Base-by-base conservation (phyloP, 92 coral and sea anemone genomes). In the Epizoanthus ramosus region DNA sequence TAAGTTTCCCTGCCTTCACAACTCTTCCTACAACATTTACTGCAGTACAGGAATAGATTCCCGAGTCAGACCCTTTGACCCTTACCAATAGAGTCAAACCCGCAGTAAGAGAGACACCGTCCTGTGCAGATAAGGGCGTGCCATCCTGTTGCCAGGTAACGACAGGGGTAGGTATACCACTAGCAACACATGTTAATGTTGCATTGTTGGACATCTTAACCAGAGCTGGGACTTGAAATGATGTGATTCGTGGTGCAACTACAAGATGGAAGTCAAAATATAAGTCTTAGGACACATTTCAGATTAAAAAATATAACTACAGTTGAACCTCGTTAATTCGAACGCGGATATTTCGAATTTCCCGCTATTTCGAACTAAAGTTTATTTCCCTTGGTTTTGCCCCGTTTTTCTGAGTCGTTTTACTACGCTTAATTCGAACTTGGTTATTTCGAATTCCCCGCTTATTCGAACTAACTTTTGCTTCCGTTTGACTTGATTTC, bases 231-330 rank as follows among this genome's bases (percentile, higher is more conserved):
- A 92, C 92, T 33, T 73, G 43, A 82, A 96, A 86, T 18, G 63
- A 73, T 0, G 84, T 86, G 65, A 96, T 96, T 17, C 23, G 63
- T 74, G 99, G 96, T 23, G 88, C 69, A 39, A 94, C 99, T 96
- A 79, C 22, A 80, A 80, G 68, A 13, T 33, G n/a, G 33, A 88
- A 33, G 35, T 52, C 47, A 81, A 35, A 81, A 31, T 21, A 31
- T 9, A 6, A 13, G 2, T 28, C 31, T 37, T 2, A 82, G 10
- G 33, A 33, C 5, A 2, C 54, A 47, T 47, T 47, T 47, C 54
- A 47, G 12, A 47, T 47, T 37, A 37, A 1, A 37, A 37, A 37
- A 37, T 37, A 37, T 37, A 28, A 28, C 31, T 28, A 28, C 31
- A 28, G 31, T 28, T 28, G 31, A 28, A 28, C 0, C 0, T 28